Base-by-base conservation (phyloP, 2,113 vertebrate genomes). In the Saguinus imperator region DNA sequence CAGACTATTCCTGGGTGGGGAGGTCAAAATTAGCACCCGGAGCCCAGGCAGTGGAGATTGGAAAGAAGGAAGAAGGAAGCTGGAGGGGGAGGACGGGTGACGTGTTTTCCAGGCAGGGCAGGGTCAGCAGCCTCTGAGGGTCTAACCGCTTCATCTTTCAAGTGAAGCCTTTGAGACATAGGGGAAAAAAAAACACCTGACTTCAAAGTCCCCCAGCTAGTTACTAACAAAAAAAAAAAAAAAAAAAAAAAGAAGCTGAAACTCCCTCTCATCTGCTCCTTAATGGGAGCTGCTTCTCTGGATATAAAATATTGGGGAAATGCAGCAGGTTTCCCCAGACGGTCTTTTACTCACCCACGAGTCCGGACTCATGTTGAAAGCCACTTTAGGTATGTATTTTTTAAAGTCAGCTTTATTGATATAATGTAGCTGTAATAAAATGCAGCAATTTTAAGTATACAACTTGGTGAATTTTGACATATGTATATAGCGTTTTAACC, bases 21-120 rank as follows among this genome's bases (percentile, higher is more conserved):
- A 13, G 50, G 17, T 40, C 20, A 20, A 43, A n/a, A 13, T 18
- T 40, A 66, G 37, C 29, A 76, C 45, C 25, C 48, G 35, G 2
- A 76, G 29, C 18, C 35, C n/a, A n/a, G n/a, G 16, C 11, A 40
- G 68, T 0, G 11, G 35, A 25, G 35, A n/a, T 9, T 76, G 80
- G 48, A n/a, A 45, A 52, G 45, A 68, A 5, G 32, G 37, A 32
- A 40, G 43, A 40, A 4, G 18, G 20, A 64, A 2, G 48, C 64
- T 27, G 48, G 76, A 12, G 8, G 18, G 40, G 5, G 3, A 3
- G n/a, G 13, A 18, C 9, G 61, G 68, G 27, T 0, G 1, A 25
- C 8, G 1, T 50, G 48, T 50, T 32, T n/a, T 48, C 86, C 57
- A 55, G 43, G 80, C 14, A 70, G 52, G 64, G 18, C 23, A 13